phyloP scores from a whole-genome alignment of 2,888 invertebrate genomes.

The Synergus gifuensis region DNA sequence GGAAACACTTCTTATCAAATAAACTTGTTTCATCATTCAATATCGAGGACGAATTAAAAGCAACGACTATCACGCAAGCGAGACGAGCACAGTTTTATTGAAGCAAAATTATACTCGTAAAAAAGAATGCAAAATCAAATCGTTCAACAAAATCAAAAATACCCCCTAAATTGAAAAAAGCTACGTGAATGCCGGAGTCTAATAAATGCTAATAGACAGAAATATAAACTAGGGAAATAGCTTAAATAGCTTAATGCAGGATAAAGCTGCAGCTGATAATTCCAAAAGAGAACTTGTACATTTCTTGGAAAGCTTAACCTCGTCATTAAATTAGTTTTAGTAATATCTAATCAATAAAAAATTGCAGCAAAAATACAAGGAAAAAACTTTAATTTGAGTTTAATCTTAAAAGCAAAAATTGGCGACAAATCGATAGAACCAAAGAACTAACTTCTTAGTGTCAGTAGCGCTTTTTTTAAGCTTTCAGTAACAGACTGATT shows the following conservation, averaged over 20 bases:
- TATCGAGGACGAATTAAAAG: neutral
- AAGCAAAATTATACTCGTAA: conserved; percentile 38
- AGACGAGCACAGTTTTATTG: conserved; percentile 33
- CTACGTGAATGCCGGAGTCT: conserved; percentile 59
- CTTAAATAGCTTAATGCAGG: conserved; percentile 33
- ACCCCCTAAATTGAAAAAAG: conserved; percentile 25
- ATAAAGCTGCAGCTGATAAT: conserved; percentile 29
- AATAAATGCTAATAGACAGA: conserved; percentile 24
- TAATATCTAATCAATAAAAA: neutral
- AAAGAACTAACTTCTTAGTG: neutral
- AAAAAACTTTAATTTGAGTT: neutral
- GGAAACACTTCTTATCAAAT: neutral
- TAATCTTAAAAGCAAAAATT: neutral
- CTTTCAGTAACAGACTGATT: too few species aligned
- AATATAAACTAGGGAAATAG: conserved; percentile 31
- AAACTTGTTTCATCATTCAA: neutral
- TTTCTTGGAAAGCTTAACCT: neutral
- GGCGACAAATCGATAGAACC: neutral
- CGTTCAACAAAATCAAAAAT: conserved; percentile 18
- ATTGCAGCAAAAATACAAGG: neutral
- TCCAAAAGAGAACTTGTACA: conserved; percentile 7
- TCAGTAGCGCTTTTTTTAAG: too few species aligned
- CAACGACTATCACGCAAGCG: neutral
- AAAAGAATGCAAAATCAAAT: conserved; percentile 47
- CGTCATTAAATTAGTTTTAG: neutral